These are phyloP conservation scores for Muschampia plurimacula DNA, from an alignment of 2,888 invertebrate species.

Conservation along the genomic window DNA sequence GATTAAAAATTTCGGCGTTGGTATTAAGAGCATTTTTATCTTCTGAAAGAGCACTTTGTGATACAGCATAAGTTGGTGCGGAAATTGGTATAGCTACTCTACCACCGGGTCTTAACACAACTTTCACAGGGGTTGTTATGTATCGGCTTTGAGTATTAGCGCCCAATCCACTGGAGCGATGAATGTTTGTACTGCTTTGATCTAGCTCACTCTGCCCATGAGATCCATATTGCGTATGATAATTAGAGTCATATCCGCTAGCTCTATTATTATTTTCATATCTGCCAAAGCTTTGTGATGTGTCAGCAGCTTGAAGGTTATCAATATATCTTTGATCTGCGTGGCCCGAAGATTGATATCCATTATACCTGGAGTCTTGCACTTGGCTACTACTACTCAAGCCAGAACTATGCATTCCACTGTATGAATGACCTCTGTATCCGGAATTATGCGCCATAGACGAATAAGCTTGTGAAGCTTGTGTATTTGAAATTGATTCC, in stretches of 20 bases:
- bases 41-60: slow-evolving; percentile 49
- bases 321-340: slow-evolving; percentile 51
- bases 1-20: slow-evolving; percentile 58
- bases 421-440: slow-evolving; percentile 46
- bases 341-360: slow-evolving; percentile 52
- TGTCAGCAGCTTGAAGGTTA: slow-evolving; percentile 55
- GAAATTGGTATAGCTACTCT: slow-evolving; percentile 66
- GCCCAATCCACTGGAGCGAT: slow-evolving; percentile 51
- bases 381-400: slow-evolving; percentile 52
- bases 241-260: slow-evolving; percentile 51
- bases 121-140: slow-evolving; percentile 61
- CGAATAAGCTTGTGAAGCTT: slow-evolving; percentile 48
- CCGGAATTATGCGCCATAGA: slow-evolving; percentile 45
- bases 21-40: slow-evolving; percentile 61
- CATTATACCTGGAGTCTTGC: slow-evolving; percentile 51
- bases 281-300: slow-evolving; percentile 50
- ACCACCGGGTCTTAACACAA: slow-evolving; percentile 68
- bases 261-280: slow-evolving; percentile 55
- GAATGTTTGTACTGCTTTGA: slow-evolving; percentile 52
- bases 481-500: slow-evolving; percentile 45
- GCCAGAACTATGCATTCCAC: slow-evolving; percentile 45
- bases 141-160: slow-evolving; percentile 56
- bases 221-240: slow-evolving; percentile 58
- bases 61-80: slow-evolving; percentile 51
- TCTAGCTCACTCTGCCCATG: slow-evolving; percentile 52